phyloP scores from a whole-genome alignment of 1,140 invertebrate species.

The Artemia franciscana region DNA sequence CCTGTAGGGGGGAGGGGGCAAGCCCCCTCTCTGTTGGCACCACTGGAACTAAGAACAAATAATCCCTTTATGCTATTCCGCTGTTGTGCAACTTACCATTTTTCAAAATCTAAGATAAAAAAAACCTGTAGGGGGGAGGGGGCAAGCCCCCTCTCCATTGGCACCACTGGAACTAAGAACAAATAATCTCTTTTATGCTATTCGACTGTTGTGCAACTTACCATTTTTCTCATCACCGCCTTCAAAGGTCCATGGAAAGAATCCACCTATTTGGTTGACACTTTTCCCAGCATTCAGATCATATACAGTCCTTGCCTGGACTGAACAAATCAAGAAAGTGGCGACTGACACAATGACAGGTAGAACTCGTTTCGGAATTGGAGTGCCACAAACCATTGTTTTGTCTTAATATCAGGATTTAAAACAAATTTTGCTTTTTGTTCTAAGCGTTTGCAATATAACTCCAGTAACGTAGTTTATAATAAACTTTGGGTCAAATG shows the following conservation, averaged over 20 bases:
- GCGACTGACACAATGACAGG: background rate
- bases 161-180: no score
- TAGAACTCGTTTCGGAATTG: background rate
- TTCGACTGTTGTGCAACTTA: no score
- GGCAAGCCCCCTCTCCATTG: no score
- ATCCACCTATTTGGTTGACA: background rate
- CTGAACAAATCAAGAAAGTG: background rate
- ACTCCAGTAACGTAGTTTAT: background rate
- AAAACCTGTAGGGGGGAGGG: no score
- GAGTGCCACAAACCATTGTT: background rate
- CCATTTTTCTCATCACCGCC: no score
- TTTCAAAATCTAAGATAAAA: no score
- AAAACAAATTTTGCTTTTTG: background rate
- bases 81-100: no score
- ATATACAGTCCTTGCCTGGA: background rate
- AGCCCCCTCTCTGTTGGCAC: no score
- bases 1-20: no score
- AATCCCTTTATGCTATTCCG: no score
- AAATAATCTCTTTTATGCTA: no score
- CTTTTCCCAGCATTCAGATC: background rate
- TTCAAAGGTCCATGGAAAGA: background rate
- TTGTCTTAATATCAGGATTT: background rate
- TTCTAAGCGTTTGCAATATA: background rate
- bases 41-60: no score
- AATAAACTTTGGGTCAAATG: background rate